These are phyloP conservation scores for Haliclona indistincta DNA, from an alignment of 37 sponge, comb jelly and placozoan genomes.

Conservation along the genomic window DNA sequence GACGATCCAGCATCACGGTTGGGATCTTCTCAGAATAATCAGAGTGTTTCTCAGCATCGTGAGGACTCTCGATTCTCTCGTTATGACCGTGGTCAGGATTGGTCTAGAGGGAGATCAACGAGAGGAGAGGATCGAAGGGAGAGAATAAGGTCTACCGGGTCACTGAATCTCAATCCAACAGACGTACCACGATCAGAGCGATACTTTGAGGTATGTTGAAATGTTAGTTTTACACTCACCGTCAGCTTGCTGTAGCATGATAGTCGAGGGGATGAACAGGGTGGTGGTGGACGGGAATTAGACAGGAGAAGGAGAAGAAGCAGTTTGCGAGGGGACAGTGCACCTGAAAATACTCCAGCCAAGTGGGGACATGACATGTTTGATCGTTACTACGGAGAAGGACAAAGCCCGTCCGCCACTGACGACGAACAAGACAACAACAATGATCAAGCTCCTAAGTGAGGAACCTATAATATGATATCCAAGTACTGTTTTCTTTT, in stretches of 20 bases:
- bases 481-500: no score
- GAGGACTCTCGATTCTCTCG: no score
- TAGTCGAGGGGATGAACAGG: not conserved
- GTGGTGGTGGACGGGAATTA: not conserved
- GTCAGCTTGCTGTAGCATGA: not conserved
- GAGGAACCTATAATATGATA: no score
- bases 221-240: not conserved
- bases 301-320: slow-evolving; percentile 1
- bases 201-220: not conserved
- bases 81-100: no score
- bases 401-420: not conserved
- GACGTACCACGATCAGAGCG: slow-evolving; percentile 2
- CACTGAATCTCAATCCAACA: not conserved
- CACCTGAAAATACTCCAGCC: slow-evolving; percentile 15
- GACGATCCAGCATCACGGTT: no score
- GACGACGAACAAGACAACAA: no score
- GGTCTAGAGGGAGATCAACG: no score
- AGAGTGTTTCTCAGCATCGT: no score
- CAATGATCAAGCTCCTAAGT: no score
- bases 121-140: not conserved
- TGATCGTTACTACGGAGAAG: slow-evolving; percentile 13
- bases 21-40: no score
- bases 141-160: not conserved
- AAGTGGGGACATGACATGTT: slow-evolving; percentile 57
- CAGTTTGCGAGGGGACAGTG: no score